Conservation (phyloP, 2,888 invertebrate species). For the Xestia ashworthii region DNA sequence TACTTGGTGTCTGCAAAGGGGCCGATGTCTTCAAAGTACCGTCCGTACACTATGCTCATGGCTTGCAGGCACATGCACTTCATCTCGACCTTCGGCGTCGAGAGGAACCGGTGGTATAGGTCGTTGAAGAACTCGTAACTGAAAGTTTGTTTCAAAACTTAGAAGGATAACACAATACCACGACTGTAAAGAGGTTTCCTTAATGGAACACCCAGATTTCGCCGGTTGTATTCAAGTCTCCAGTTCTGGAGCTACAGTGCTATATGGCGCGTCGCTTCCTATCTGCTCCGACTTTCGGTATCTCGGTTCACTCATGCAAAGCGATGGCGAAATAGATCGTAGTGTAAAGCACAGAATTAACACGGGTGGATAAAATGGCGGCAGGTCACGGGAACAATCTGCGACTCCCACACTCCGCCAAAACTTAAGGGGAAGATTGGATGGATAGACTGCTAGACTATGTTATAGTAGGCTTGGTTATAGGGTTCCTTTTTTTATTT, state of each 20-base stretch:
- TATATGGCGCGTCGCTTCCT: no score
- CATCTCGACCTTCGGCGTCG: conserved; percentile 98
- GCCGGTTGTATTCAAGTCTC: not conserved
- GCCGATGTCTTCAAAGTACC: conserved; percentile 99
- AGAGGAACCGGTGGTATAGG: conserved; percentile 98
- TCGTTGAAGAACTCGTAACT: conserved; percentile 99
- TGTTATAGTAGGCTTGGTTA: not conserved
- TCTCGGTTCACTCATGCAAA: no score
- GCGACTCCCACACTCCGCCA: no score
- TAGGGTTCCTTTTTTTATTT: no score
- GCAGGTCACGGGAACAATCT: no score
- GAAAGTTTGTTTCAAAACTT: conserved; percentile 67
- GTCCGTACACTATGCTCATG: conserved; percentile 99
- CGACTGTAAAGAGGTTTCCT: not conserved
- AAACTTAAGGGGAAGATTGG: no score
- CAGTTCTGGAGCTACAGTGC: no score
- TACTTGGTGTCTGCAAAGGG: conserved; percentile 99
- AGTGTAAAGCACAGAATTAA: no score
- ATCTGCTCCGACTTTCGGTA: no score
- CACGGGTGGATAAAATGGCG: no score
- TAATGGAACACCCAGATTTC: not conserved
- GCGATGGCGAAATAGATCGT: no score
- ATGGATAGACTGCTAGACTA: not conserved
- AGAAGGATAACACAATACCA: not conserved
- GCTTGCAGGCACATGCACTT: conserved; percentile 99